Evolutionary conservation across 2,888 invertebrate genomes (phyloP), one percentile per base, ranked within the genome.

Genomic region (Lysandra coridon): DNA sequence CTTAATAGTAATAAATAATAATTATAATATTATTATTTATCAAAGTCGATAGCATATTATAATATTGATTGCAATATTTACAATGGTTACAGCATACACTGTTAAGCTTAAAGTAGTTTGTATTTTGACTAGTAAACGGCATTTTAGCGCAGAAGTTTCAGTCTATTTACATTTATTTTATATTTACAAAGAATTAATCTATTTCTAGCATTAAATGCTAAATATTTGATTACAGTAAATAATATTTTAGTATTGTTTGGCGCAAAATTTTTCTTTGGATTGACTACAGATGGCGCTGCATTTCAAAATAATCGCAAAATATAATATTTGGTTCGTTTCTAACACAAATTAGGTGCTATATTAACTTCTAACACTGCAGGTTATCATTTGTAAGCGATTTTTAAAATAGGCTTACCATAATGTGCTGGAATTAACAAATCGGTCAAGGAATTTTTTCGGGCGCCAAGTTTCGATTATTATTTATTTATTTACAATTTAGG

Each of bases 401-500:
- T n/a, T n/a, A n/a, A 62, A 64, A 64, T 64, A 30, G 64, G 23
- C 62, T 62, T 62, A 7, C 23, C 30, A 64, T 12, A 12, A 64
- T 1, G 23, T 23, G 2, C 62, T 62, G 62, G 62, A 3, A 30
- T 30, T 23, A 64, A 64, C 23, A 64, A 64, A 64, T 64, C 64
- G 10, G 17, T 44, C 74, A 74, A 44, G 1, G 2, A 74, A 0
- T n/a, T 74, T 17, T 0, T 23, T 44, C 2, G 74, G 6, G 44
- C 40, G n/a, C 44, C 40, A 74, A 74, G 74, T 44, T 74, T 44
- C 40, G 30, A 64, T 64, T 74, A 44, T 23, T 7, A 10, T 40
- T 6, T n/a, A 33, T 30, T 5, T 74, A 74, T 74, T 74, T 40
- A 74, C 74, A 74, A 7, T 74, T 74, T 74, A 74, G 74, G 74